phyloP scores from a whole-genome alignment of 2,888 invertebrate species.

The Rapana venosa region DNA sequence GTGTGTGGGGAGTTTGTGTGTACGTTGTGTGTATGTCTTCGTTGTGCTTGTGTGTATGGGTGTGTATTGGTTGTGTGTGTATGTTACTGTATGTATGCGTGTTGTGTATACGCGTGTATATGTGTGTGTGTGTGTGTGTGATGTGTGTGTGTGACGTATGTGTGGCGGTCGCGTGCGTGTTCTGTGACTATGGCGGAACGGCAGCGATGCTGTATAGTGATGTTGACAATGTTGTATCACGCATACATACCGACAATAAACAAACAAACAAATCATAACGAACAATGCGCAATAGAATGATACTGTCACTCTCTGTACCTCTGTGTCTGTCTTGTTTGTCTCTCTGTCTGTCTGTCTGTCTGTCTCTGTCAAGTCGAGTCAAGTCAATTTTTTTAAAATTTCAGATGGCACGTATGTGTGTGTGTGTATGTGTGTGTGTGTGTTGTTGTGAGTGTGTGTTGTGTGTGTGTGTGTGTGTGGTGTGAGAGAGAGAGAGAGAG shows the following conservation, averaged over 20 bases:
- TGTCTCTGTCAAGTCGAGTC: too few species aligned
- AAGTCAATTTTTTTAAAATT: too few species aligned
- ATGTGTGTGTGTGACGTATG: too few species aligned
- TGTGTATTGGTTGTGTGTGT: neutral
- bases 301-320: too few species aligned
- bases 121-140: neutral
- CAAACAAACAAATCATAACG: too few species aligned
- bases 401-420: neutral
- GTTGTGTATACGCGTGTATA: neutral
- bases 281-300: too few species aligned
- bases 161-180: too few species aligned
- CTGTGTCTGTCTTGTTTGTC: too few species aligned
- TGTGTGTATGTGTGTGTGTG: neutral
- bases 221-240: slow-evolving; percentile 22
- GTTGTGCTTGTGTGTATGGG: neutral
- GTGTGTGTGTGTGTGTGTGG: neutral
- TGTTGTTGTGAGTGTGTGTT: neutral
- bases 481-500: neutral
- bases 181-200: neutral
- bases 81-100: neutral
- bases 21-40: neutral
- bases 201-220: neutral
- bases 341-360: neutral
- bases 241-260: neutral
- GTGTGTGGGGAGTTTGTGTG: too few species aligned